These are phyloP conservation scores for Phyto melanocephala DNA, from an alignment of 2,888 invertebrate genomes.

Conservation along the genomic window DNA sequence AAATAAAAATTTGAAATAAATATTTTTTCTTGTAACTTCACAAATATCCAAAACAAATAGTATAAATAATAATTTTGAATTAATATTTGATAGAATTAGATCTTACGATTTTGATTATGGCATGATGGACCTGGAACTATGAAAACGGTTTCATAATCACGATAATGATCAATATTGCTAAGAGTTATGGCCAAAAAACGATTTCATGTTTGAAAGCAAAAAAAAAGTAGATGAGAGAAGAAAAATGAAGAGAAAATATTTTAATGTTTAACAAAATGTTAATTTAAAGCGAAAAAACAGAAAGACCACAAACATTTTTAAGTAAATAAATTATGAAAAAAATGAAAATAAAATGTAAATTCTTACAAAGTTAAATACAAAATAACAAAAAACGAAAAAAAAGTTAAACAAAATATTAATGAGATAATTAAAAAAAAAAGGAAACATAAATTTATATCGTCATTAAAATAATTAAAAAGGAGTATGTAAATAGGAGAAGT, in stretches of 20 bases:
- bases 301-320: not conserved
- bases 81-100: conserved; percentile 67
- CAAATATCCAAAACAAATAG: not conserved
- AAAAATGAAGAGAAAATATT: conserved; percentile 23
- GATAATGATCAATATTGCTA: conserved; percentile 82
- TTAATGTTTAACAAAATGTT: conserved; percentile 17
- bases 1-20: not conserved
- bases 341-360: not conserved
- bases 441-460: conserved; percentile 20
- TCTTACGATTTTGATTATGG: conserved; percentile 83
- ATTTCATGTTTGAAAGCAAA: not conserved
- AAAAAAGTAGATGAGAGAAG: conserved; percentile 13
- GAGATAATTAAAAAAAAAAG: conserved; percentile 36
- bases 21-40: not conserved
- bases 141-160: conserved; percentile 88
- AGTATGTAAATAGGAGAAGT: not conserved
- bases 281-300: not conserved
- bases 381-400: not conserved
- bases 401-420: conserved; percentile 35
- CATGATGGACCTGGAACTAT: conserved; percentile 85
- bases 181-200: not conserved
- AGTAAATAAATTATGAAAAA: not conserved
- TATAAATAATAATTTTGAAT: conserved; percentile 20
- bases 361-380: not conserved
- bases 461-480: conserved; percentile 45